Conservation (phyloP, 1,140 invertebrate species). For the Neodiprion fabricii region DNA sequence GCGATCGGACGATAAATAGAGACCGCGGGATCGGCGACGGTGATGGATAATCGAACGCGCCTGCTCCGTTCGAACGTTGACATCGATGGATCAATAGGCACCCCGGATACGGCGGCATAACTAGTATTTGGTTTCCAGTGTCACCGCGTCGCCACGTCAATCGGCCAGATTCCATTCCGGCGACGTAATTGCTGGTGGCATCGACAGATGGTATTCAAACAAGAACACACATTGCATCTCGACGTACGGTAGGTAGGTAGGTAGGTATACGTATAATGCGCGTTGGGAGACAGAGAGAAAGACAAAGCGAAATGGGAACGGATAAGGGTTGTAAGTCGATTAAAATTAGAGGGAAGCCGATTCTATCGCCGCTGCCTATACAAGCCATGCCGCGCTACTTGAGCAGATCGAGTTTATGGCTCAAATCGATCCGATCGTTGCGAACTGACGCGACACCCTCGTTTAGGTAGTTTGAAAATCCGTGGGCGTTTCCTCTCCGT, state of each 20-base stretch:
- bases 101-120: background rate
- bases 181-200: background rate
- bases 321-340: slow-evolving; percentile 1
- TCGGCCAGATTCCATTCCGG: background rate
- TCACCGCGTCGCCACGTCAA: slow-evolving; percentile 4
- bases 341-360: background rate
- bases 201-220: slow-evolving; percentile 5
- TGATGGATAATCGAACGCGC: background rate
- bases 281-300: no score
- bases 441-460: no score
- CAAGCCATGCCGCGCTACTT: no score
- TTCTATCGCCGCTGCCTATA: no score
- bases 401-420: background rate
- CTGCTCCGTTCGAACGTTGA: background rate
- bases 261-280: no score
- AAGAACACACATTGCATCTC: background rate
- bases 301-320: background rate
- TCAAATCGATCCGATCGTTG: background rate
- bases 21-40: no score
- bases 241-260: no score
- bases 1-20: background rate
- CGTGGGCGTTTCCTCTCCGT: no score
- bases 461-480: no score
- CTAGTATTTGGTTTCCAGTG: background rate
- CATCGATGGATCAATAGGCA: slow-evolving; percentile 5